These are phyloP conservation scores for Colius striatus DNA, from an alignment of 2,113 vertebrate species.

Conservation along the genomic window DNA sequence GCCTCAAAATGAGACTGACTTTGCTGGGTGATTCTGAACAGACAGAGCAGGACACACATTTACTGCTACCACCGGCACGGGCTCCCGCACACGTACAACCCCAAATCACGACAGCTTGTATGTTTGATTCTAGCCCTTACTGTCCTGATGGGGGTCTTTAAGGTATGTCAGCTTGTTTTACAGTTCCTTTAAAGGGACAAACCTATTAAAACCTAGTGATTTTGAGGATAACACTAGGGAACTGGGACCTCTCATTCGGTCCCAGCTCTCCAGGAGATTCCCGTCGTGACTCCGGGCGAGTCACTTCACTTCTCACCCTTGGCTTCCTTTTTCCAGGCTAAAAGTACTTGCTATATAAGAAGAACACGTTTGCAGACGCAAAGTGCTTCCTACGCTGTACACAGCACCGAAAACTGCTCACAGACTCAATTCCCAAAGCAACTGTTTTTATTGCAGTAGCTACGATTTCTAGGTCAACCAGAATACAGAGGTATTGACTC, in stretches of 20 bases:
- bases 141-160: slow-evolving; percentile 57
- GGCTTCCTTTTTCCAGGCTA: not conserved
- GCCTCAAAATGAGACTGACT: not conserved
- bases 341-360: not conserved
- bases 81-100: not conserved
- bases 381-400: not conserved
- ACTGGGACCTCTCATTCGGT: not conserved
- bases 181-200: slow-evolving; percentile 5
- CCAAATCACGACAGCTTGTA: slow-evolving; percentile 57
- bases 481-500: not conserved
- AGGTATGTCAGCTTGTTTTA: not conserved
- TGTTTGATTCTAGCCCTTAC: slow-evolving; percentile 69
- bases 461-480: not conserved
- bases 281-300: not conserved
- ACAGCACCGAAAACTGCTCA: slow-evolving; percentile 2
- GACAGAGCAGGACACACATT: not conserved
- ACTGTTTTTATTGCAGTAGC: slow-evolving; percentile 21
- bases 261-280: not conserved
- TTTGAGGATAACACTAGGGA: not conserved
- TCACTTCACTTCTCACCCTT: not conserved
- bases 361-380: not conserved
- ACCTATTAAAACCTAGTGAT: not conserved
- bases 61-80: not conserved
- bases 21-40: not conserved
- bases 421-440: not conserved